Percentiles rank a stretch among this genome's conserved stretches.
Conservation (phyloP, 1,140 invertebrate species). For the Berghia stephanieae region DNA sequence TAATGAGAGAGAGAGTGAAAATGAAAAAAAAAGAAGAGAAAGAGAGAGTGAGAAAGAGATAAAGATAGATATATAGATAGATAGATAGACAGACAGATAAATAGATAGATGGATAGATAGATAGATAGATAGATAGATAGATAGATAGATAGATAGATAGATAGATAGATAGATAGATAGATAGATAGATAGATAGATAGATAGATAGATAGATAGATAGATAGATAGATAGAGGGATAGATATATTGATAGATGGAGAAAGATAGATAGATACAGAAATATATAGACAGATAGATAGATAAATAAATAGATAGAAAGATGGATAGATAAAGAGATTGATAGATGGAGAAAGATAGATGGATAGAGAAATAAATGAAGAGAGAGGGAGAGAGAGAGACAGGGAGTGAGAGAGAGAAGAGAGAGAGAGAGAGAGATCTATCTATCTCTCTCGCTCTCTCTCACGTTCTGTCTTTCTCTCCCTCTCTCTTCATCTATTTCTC, state of each 20-base stretch:
- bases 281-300: not conserved
- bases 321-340: not conserved
- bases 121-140: no score
- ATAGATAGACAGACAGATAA: no score
- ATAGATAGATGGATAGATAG: no score
- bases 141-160: constrained; percentile 14
- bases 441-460: constrained; percentile 4
- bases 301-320: not conserved
- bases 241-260: not conserved
- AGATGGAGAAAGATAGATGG: not conserved
- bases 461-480: not conserved
- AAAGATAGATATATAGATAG: no score
- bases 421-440: not conserved
- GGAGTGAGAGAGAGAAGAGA: not conserved
- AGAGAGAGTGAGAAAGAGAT: no score
- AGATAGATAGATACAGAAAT: not conserved
- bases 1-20: no score
- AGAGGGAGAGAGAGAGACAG: not conserved
- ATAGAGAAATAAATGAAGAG: not conserved
- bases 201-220: not conserved
- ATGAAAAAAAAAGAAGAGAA: no score
- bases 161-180: not conserved
- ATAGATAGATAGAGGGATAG: not conserved
- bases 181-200: not conserved
- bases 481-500: not conserved